These are phyloP conservation scores for Pseudomugil gertrudae DNA, from an alignment of 2,797 vertebrate species.

Conservation along the genomic window DNA sequence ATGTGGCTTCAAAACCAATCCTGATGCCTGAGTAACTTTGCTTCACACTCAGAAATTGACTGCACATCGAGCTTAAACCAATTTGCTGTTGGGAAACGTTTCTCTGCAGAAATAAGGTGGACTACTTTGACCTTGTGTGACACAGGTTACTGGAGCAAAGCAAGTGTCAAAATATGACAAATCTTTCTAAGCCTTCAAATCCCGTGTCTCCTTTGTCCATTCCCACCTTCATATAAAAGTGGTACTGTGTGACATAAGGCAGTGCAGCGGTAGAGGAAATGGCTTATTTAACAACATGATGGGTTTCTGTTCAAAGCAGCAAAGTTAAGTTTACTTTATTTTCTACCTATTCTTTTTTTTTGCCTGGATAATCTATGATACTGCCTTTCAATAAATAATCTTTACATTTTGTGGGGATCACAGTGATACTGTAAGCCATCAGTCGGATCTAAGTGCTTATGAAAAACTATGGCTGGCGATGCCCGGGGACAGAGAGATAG, in stretches of 20 bases:
- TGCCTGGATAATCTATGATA: not conserved
- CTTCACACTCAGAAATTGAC: slow-evolving; percentile 17
- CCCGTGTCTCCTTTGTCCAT: slow-evolving; percentile 53
- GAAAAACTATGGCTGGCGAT: slow-evolving; percentile 27
- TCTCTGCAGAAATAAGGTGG: slow-evolving; percentile 43
- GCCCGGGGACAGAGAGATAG: slow-evolving; percentile 19
- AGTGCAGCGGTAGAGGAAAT: slow-evolving; percentile 27
- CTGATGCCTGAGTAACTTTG: slow-evolving; percentile 11
- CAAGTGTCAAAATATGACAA: slow-evolving; percentile 72
- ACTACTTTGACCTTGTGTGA: slow-evolving; percentile 66
- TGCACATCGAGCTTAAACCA: slow-evolving; percentile 28
- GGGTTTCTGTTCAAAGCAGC: slow-evolving; percentile 26
- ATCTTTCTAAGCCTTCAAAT: slow-evolving; percentile 63
- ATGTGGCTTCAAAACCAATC: slow-evolving; percentile 12
- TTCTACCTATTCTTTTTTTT: not conserved
- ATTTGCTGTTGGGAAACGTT: slow-evolving; percentile 39
- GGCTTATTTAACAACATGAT: slow-evolving; percentile 50
- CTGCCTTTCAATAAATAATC: slow-evolving; percentile 7
- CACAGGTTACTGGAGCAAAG: slow-evolving; percentile 72
- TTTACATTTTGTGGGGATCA: not conserved
- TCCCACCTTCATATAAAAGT: slow-evolving; percentile 63
- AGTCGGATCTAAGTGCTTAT: slow-evolving; percentile 35
- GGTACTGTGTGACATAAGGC: slow-evolving; percentile 52
- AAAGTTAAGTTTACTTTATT: not conserved
- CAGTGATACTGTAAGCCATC: slow-evolving; percentile 16